Conservation (phyloP, 2,888 invertebrate species). For the Pristionchus entomophagus region DNA sequence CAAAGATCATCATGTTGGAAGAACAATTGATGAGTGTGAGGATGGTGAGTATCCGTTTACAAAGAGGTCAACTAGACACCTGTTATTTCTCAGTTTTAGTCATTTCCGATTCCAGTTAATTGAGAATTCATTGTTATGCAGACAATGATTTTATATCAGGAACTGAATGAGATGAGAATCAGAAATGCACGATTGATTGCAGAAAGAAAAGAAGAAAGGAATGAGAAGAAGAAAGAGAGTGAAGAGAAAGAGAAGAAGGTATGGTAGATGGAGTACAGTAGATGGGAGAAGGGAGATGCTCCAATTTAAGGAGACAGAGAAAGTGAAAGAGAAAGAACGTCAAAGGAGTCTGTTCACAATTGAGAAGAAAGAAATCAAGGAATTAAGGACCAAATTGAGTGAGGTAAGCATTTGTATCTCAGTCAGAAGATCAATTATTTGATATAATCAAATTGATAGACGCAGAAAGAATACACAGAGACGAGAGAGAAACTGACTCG, state of each 20-base stretch:
- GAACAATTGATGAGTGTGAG: conserved; percentile 42
- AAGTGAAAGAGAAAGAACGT: neutral
- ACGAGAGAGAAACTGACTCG: conserved; percentile 5
- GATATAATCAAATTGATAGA: conserved; percentile 1
- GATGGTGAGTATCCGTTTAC: conserved; percentile 26
- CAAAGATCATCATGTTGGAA: conserved; percentile 27
- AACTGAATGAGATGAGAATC: conserved; percentile 37
- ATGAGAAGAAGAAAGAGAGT: neutral
- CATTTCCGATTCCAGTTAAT: no score
- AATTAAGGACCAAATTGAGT: conserved; percentile 28
- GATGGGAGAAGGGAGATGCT: neutral
- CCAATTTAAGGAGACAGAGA: neutral
- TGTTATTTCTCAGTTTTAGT: no score
- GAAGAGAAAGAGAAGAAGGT: conserved; percentile 7
- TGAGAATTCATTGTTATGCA: no score
- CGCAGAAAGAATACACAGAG: conserved; percentile 14
- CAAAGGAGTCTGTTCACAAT: neutral
- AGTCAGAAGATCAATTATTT: no score
- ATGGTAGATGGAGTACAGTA: neutral
- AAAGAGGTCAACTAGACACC: no score
- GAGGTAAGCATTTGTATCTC: conserved; percentile 14
- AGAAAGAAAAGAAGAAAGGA: conserved; percentile 17
- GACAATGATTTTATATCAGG: conserved; percentile 11
- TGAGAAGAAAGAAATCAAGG: conserved; percentile 30
- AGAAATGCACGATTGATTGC: conserved; percentile 29